Percentiles rank a stretch among this genome's conserved stretches.
Evolutionary conservation across 2,113 vertebrate species (phyloP).

Genomic region (Pterocles orientalis): DNA sequence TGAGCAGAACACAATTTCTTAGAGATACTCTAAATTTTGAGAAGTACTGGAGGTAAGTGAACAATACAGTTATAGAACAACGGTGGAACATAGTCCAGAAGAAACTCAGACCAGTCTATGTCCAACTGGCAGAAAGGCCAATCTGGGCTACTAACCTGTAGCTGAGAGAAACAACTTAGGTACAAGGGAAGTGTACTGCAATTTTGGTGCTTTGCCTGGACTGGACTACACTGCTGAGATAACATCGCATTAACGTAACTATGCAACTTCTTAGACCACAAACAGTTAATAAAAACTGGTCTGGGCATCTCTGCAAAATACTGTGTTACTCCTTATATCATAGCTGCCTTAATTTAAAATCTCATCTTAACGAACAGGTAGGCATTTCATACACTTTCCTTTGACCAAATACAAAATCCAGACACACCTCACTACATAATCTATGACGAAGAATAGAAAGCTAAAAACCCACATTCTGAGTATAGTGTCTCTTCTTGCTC

Average conservation of each 20-base stretch:
- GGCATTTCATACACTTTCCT: not conserved
- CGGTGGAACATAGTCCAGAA: not conserved
- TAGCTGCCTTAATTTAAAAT: not conserved
- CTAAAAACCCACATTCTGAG: not conserved
- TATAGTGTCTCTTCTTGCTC: not conserved
- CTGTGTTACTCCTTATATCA: not conserved
- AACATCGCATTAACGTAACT: not conserved
- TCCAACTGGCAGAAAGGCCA: fast-evolving
- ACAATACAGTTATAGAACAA: not conserved
- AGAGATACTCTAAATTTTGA: not conserved
- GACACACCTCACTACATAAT: not conserved
- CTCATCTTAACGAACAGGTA: not conserved
- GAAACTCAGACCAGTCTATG: not conserved
- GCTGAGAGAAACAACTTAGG: not conserved
- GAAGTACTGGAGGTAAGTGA: not conserved
- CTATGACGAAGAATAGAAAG: not conserved
- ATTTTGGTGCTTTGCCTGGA: not conserved
- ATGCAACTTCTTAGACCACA: not conserved
- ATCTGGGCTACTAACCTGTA: not conserved
- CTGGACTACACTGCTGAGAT: not conserved
- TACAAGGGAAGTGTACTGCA: fast-evolving
- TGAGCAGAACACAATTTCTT: not conserved
- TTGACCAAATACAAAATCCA: not conserved
- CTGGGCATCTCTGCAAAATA: not conserved
- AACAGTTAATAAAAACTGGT: not conserved